A percentile compares a stretch with the other conserved stretches of the same genome.
phyloP scores from a whole-genome alignment of 2,113 vertebrate genomes.

The Argyrosomus japonicus region DNA sequence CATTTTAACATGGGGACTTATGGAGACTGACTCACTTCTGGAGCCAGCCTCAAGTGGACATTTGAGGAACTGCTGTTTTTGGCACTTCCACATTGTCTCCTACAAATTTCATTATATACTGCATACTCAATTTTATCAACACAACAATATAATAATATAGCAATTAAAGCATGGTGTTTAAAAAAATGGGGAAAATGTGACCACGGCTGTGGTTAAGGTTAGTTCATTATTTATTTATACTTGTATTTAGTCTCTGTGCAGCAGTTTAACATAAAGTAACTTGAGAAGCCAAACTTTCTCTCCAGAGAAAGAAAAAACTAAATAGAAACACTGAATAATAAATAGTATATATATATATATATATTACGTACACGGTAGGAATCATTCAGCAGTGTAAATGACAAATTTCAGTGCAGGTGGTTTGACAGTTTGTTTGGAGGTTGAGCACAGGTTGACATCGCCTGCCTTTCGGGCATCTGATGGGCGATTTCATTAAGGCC shows the following conservation, averaged over 20 bases:
- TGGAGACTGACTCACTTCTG: no score
- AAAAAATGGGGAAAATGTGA: no score
- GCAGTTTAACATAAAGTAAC: background rate
- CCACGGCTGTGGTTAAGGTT: background rate
- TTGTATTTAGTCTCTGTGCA: background rate
- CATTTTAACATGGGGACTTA: no score
- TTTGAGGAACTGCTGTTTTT: no score
- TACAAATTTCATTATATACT: no score
- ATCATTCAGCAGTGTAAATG: background rate
- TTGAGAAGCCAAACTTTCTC: background rate
- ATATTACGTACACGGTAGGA: background rate
- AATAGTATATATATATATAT: no score
- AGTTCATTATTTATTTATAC: background rate
- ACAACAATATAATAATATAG: no score
- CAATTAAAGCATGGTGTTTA: no score
- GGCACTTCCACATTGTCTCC: no score
- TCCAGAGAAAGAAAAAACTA: background rate
- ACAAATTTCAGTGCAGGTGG: background rate
- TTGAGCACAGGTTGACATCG: background rate
- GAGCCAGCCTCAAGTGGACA: no score
- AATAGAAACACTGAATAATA: background rate
- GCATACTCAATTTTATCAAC: no score
- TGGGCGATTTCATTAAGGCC: constrained; percentile 4
- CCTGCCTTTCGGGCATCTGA: constrained; percentile 13
- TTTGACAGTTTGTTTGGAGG: constrained; percentile 36